Evolutionary conservation across 2,888 invertebrate genomes (phyloP).

Genomic region (Campaea margaritaria): DNA sequence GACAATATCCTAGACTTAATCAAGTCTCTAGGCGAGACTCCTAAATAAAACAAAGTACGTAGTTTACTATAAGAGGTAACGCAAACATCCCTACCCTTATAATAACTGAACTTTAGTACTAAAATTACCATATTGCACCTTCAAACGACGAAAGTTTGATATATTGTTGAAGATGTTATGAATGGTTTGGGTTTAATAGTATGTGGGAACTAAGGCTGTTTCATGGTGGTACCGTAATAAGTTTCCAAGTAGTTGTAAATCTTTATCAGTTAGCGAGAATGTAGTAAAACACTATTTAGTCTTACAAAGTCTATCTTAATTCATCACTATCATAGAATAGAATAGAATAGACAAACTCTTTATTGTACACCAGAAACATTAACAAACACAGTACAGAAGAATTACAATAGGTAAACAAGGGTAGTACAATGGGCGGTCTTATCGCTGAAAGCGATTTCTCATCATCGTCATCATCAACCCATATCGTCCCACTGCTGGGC

Average conservation of each 20-base stretch:
- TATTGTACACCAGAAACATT: too few relatives aligned
- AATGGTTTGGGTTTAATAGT: slow-evolving; percentile 18
- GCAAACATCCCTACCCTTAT: slow-evolving; percentile 16
- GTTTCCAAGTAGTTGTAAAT: neutral
- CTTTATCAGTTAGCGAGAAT: neutral
- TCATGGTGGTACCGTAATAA: slow-evolving; percentile 1
- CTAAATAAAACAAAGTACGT: slow-evolving; percentile 11
- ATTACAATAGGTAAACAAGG: too few relatives aligned
- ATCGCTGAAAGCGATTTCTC: too few relatives aligned
- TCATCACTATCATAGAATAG: too few relatives aligned
- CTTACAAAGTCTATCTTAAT: too few relatives aligned
- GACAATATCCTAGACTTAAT: slow-evolving; percentile 14
- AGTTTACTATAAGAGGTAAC: slow-evolving; percentile 7
- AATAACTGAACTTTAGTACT: slow-evolving; percentile 38
- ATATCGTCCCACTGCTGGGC: too few relatives aligned
- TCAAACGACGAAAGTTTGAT: slow-evolving; percentile 36
- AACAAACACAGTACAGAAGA: too few relatives aligned
- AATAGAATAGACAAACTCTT: too few relatives aligned
- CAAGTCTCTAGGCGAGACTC: slow-evolving; percentile 5
- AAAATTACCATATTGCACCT: slow-evolving; percentile 41
- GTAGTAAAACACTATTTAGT: too few relatives aligned
- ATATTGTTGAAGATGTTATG: slow-evolving; percentile 15
- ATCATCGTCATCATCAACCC: too few relatives aligned
- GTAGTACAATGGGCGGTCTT: too few relatives aligned
- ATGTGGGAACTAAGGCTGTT: slow-evolving; percentile 8